Evolutionary conservation across 2,888 invertebrate species (phyloP), one percentile per base, ranked within the genome.

Genomic region (Lordiphosa andalusiaca): DNA sequence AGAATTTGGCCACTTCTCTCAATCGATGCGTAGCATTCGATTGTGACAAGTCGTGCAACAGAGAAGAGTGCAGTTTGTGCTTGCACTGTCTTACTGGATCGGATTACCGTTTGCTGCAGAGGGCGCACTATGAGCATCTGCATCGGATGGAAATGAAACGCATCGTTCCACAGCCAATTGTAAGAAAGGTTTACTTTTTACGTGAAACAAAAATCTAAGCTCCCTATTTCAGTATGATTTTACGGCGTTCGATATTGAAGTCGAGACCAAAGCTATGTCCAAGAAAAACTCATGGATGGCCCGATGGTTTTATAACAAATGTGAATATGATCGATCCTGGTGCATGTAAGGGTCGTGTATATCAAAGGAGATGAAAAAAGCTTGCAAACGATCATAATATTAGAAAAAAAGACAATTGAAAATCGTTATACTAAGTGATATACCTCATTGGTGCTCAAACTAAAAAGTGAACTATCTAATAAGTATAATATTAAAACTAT

Each of bases 261-360:
- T 89, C 67, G 82, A 91, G 69, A 80, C 92, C 12, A 91, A 91
- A 52, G 89, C 91, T 25, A 91, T 95, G 60, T 92, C 93, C 4
- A 88, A 91, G 40, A 92, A 91, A 67, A 97, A 98, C 89, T 92
- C 93, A 86, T 90, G 96, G 63, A 93, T 96, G 87, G 91, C 93
- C 48, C 89, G 93, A 61, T 98, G 98, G 98, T 97, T 95, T 88
- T 92, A 94, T 88, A 96, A 95, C 47, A 98, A 98, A 91, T 98
- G 98, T 87, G 90, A 93, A 69, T 90, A 92, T 61, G 96, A 98
- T 84, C 71, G 89, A 3, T 91, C 93, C 30, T 98, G 97, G 96
- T 98, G 98, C 42, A 52, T 66, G 19, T 72, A 48, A 55, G 35
- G 19, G 13, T 9, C 9, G 9, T 30, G 30, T 9, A 9, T 3